Evolutionary conservation across 2,888 invertebrate species (phyloP).

Genomic region (Ichneumon xanthorius): DNA sequence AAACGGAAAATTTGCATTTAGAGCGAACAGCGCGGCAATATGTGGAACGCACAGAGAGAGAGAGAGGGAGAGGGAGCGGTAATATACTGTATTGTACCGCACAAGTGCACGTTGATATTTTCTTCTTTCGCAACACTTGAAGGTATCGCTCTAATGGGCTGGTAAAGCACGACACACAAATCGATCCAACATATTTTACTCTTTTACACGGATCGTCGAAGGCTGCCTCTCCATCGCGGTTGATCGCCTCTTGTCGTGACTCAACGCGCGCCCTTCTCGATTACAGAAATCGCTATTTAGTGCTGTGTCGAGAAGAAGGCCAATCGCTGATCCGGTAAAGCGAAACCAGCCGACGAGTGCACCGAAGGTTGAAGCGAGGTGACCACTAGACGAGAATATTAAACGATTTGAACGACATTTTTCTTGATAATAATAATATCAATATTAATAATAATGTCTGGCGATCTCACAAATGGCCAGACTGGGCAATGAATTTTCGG

Average conservation of each 20-base stretch:
- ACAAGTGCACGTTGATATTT: background rate
- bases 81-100: background rate
- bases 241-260: constrained; percentile 39
- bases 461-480: background rate
- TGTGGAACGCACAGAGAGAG: background rate
- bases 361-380: constrained; percentile 8
- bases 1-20: constrained; percentile 52
- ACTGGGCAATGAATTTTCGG: no score
- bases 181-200: background rate
- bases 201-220: background rate
- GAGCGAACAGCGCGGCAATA: constrained; percentile 35
- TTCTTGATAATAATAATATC: background rate
- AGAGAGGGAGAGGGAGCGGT: background rate
- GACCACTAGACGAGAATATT: background rate
- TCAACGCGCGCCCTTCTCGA: constrained; percentile 34
- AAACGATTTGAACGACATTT: background rate
- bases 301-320: constrained; percentile 11
- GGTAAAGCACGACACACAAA: constrained; percentile 1
- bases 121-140: constrained; percentile 22
- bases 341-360: constrained; percentile 4
- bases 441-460: background rate
- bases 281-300: constrained; percentile 14
- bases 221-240: constrained; percentile 21
- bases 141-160: background rate
- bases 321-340: background rate